Base-by-base conservation (phyloP, 2,797 vertebrate genomes). In the Pyrrhura leucotis region DNA sequence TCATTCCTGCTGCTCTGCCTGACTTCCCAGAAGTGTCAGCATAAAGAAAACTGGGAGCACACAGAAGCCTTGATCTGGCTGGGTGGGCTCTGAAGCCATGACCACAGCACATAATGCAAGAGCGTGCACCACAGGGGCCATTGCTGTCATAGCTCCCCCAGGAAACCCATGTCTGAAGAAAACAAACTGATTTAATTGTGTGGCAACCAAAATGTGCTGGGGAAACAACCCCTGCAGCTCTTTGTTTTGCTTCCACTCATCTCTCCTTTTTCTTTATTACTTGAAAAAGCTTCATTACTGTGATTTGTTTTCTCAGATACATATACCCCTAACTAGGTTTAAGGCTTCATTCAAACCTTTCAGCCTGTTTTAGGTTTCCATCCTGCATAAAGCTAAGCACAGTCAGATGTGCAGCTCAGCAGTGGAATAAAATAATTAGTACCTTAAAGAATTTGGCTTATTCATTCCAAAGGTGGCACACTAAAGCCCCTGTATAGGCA, bases 181-280 rank as follows among this genome's bases (percentile, higher is more conserved):
- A 94, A 94, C 59, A 97, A 96, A 95, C 86, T 74, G 51, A 87
- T 87, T 92, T 79, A 91, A 87, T 68, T 86, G 83, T 71, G 74
- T 4, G 2, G 91, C 77, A 94, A 93, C 42, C 74, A 59, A 93
- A 96, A 84, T 75, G 51, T 47, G 67, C 88, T 73, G 35, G 47
- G 62, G 39, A 86, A 97, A 89, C 62, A 93, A 94, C 12, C 74
- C 85, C 85, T 79, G 71, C 80, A 88, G 94, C 74, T 93, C 85
- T 90, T 85, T 93, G 92, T 42, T 95, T 93, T 77, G 63, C 63
- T 95, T 85, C 77, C 59, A 90, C 51, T 91, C 33, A 0, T 71
- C 83, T 84, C n/a, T 81, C 71, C 8, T 62, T 84, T 93, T 86
- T 33, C 39, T 81, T 86, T 67, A 76, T 82, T 85, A 74, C 39